Evolutionary conservation across 2,797 vertebrate genomes (phyloP).

Genomic region (Florisuga fusca): DNA sequence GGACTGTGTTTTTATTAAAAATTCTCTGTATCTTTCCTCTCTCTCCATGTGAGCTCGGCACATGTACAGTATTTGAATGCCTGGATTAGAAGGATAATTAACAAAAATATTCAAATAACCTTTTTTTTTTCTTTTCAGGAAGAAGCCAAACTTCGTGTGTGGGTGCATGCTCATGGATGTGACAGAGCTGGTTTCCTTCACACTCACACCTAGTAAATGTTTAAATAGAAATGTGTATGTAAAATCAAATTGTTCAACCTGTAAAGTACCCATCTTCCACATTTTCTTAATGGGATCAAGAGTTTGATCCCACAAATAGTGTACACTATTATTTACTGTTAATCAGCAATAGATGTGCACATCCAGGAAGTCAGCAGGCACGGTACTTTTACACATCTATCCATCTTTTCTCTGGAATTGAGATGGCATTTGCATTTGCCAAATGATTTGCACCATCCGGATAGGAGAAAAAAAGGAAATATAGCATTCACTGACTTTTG

Average conservation of each 20-base stretch:
- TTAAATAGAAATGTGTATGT: not conserved
- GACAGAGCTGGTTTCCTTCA: not conserved
- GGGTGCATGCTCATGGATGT: not conserved
- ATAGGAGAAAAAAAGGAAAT: not conserved
- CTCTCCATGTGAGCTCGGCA: not conserved
- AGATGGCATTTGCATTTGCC: not conserved
- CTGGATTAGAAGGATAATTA: conserved; percentile 2
- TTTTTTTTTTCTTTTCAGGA: not conserved
- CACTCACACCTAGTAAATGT: not conserved
- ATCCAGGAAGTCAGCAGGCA: not conserved
- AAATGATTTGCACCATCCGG: not conserved
- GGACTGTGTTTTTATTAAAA: conserved; percentile 6
- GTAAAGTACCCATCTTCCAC: not conserved
- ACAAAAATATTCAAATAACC: not conserved
- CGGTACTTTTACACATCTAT: not conserved
- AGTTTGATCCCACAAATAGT: not conserved
- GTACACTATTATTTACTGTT: not conserved
- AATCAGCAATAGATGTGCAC: not conserved
- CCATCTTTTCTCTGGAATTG: not conserved
- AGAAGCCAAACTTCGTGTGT: not conserved
- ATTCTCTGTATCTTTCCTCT: not conserved
- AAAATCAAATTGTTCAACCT: not conserved
- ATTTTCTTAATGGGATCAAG: not conserved
- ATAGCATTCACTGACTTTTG: not conserved
- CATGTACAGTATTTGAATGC: not conserved